Evolutionary conservation across 2,797 vertebrate genomes (phyloP).

Genomic region (Antennarius maculatus): DNA sequence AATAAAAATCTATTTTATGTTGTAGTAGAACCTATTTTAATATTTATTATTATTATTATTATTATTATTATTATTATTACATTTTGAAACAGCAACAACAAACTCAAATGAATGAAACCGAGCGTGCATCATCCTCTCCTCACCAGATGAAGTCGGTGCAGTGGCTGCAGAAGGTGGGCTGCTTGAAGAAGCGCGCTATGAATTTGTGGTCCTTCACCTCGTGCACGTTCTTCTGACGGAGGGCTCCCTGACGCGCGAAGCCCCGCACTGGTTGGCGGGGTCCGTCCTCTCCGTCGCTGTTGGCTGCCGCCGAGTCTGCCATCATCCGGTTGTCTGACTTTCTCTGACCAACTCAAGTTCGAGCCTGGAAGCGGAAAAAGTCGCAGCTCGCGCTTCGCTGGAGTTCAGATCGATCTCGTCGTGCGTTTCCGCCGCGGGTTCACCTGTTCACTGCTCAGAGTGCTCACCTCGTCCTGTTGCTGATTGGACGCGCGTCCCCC

Average conservation of each 20-base stretch:
- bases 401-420: neutral
- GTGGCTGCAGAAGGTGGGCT: constrained; percentile 96
- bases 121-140: constrained; percentile 36
- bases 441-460: neutral
- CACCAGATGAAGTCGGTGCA: constrained; percentile 98
- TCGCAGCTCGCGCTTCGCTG: neutral
- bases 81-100: too few species aligned
- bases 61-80: too few species aligned
- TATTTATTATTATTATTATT: too few species aligned
- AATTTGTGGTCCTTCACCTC: constrained; percentile 96
- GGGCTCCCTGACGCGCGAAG: constrained; percentile 92
- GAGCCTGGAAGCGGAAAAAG: neutral
- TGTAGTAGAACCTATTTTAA: too few species aligned
- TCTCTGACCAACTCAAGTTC: constrained; percentile 22
- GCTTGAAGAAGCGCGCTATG: constrained; percentile 95
- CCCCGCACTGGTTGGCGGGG: constrained; percentile 78
- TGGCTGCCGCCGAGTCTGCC: constrained; percentile 73
- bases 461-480: constrained; percentile 3
- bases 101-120: too few species aligned
- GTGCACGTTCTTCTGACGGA: constrained; percentile 95
- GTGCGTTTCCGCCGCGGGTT: neutral
- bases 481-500: constrained; percentile 21
- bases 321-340: constrained; percentile 46
- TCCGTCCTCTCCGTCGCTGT: constrained; percentile 87
- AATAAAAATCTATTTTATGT: too few species aligned